Conservation (phyloP, 2,113 vertebrate species). For the Chaenocephalus aceratus region DNA sequence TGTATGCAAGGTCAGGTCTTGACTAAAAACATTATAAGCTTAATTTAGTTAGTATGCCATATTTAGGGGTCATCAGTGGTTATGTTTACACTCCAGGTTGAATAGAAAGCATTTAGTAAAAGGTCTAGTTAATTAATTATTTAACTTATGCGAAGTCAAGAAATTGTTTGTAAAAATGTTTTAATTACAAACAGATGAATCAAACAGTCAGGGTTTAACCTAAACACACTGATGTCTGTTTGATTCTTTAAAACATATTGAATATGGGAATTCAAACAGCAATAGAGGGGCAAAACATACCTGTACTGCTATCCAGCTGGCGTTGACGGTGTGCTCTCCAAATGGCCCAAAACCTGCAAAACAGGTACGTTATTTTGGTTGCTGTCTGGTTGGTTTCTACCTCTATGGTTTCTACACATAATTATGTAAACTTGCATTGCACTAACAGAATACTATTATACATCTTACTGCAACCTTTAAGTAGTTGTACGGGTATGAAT, state of each 20-base stretch:
- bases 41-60: background rate
- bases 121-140: background rate
- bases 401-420: background rate
- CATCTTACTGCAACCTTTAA: background rate
- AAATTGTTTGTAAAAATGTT: background rate
- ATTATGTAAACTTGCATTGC: background rate
- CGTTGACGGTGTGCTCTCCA: slow-evolving; percentile 83
- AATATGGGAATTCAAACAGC: background rate
- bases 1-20: background rate
- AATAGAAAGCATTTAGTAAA: background rate
- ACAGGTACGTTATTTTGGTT: slow-evolving; percentile 18
- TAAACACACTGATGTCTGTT: background rate
- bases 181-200: background rate
- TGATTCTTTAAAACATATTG: background rate
- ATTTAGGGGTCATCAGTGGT: background rate
- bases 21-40: background rate
- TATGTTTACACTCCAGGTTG: background rate
- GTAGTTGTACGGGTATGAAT: background rate
- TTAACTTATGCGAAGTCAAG: background rate
- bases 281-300: slow-evolving; percentile 53
- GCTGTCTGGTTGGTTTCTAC: background rate
- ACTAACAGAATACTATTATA: background rate
- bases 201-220: background rate
- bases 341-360: slow-evolving; percentile 84
- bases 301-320: slow-evolving; percentile 87